Evolutionary conservation across 1,140 invertebrate genomes (phyloP).

Genomic region (Cydia strobilella): DNA sequence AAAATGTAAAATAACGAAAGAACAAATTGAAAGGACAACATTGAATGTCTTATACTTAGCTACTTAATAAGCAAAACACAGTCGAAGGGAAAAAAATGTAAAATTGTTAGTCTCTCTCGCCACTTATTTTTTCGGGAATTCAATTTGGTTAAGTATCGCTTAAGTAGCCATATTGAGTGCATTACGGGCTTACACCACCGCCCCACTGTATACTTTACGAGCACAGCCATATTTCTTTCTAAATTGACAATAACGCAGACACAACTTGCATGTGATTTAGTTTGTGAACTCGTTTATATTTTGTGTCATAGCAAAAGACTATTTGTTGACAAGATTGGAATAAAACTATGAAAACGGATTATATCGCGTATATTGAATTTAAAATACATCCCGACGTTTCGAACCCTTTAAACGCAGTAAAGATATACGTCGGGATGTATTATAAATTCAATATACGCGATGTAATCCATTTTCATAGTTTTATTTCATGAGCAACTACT

Average conservation of each 20-base stretch:
- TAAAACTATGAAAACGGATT: too few relatives aligned
- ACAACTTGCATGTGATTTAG: not conserved
- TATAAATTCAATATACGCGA: too few relatives aligned
- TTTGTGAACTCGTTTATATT: too few relatives aligned
- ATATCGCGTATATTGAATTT: too few relatives aligned
- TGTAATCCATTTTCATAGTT: too few relatives aligned
- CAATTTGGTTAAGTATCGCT: slow-evolving; percentile 60
- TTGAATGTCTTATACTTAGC: not conserved
- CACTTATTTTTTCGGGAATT: slow-evolving; percentile 45
- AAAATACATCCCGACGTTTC: too few relatives aligned
- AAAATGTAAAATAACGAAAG: slow-evolving; percentile 17
- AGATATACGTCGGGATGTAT: too few relatives aligned
- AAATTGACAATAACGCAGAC: not conserved
- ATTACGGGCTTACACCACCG: slow-evolving; percentile 56
- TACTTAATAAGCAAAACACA: not conserved
- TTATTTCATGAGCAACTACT: too few relatives aligned
- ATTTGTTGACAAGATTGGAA: too few relatives aligned
- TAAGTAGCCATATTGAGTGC: slow-evolving; percentile 51
- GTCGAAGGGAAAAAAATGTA: not conserved
- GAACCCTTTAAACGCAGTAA: too few relatives aligned
- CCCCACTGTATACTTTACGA: slow-evolving; percentile 49
- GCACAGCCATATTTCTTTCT: not conserved
- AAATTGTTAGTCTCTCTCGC: slow-evolving; percentile 19
- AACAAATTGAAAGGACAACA: slow-evolving; percentile 4
- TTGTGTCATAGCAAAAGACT: too few relatives aligned